phyloP scores from a whole-genome alignment of 2,797 vertebrate genomes.

The Halcyon leucocephala region DNA sequence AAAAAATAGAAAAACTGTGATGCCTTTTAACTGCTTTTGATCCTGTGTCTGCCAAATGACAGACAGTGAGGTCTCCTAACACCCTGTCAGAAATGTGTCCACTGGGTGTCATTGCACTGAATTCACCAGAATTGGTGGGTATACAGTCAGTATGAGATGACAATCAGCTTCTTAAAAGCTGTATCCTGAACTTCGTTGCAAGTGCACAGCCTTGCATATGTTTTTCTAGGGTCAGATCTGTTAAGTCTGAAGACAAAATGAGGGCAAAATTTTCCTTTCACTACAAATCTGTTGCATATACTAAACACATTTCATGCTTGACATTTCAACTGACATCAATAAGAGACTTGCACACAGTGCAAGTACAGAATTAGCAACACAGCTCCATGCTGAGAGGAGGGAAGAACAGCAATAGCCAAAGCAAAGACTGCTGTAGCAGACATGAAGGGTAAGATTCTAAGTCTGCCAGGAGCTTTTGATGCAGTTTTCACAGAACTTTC shows the following conservation, averaged over 20 bases:
- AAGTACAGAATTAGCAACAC: slow-evolving; percentile 13
- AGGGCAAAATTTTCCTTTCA: background rate
- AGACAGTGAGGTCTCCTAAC: background rate
- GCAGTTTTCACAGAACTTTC: background rate
- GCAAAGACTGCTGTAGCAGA: background rate
- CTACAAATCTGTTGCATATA: background rate
- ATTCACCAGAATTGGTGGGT: background rate
- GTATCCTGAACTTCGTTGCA: background rate
- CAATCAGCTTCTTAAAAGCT: background rate
- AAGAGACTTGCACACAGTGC: background rate
- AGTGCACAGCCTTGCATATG: background rate
- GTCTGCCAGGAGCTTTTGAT: background rate
- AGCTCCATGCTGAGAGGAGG: background rate
- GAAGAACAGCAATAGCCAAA: background rate
- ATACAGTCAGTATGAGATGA: background rate
- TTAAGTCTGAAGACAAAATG: background rate
- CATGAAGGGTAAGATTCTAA: background rate
- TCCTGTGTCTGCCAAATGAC: background rate
- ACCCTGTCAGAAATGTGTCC: background rate
- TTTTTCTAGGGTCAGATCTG: background rate
- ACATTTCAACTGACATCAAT: slow-evolving; percentile 36
- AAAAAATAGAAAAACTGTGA: background rate
- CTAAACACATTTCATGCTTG: slow-evolving; percentile 45
- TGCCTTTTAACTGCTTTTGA: background rate
- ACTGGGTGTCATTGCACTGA: background rate